phyloP scores from a whole-genome alignment of 2,797 vertebrate genomes.

The Platyrinchus mystaceus region DNA sequence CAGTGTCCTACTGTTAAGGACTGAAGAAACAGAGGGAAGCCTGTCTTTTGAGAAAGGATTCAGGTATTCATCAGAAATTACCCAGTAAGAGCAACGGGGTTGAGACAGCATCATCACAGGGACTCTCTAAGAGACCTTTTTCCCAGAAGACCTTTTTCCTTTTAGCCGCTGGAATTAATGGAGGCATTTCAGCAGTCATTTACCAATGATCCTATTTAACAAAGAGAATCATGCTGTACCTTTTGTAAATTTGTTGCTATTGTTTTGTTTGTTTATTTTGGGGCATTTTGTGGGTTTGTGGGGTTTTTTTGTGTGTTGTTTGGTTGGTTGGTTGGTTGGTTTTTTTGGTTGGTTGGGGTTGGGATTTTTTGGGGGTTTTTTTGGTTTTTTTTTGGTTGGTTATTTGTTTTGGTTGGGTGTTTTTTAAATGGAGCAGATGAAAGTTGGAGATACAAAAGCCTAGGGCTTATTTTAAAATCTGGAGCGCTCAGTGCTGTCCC shows the following conservation, averaged over 20 bases:
- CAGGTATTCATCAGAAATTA: neutral
- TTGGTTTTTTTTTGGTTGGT: too few species aligned
- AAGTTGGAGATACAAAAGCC: neutral
- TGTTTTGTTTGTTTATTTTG: rapidly evolving
- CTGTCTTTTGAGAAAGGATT: neutral
- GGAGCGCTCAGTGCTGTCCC: neutral
- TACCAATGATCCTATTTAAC: neutral
- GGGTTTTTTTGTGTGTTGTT: too few species aligned
- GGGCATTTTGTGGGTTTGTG: too few species aligned
- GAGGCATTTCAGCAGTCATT: neutral
- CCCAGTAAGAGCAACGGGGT: neutral
- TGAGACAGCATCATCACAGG: neutral
- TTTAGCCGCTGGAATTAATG: neutral
- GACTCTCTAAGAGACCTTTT: neutral
- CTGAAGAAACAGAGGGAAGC: neutral
- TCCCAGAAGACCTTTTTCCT: neutral
- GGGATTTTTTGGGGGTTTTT: too few species aligned
- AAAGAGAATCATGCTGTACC: neutral
- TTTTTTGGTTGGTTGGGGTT: rapidly evolving
- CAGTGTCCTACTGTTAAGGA: neutral
- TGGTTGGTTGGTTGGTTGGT: too few species aligned
- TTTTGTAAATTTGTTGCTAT: neutral
- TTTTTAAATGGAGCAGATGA: neutral
- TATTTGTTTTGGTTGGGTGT: too few species aligned
- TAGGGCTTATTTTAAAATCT: neutral